Conservation (phyloP, 2,888 invertebrate species). For the Neocrepidodera transversa region DNA sequence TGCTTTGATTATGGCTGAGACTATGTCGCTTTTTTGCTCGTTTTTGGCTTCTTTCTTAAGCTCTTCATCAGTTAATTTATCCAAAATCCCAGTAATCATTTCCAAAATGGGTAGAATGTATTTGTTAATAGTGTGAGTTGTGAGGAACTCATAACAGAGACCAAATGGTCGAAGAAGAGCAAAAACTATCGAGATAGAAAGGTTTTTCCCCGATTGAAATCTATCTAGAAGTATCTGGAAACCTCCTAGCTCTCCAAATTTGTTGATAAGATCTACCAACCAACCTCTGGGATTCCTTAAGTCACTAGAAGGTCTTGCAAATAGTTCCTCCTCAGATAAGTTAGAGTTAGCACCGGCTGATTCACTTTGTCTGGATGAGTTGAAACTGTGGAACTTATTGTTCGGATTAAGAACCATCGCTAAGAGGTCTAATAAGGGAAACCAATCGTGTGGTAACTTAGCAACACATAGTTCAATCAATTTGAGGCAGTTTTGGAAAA, state of each 20-base stretch:
- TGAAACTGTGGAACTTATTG: conserved; percentile 93
- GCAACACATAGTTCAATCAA: conserved; percentile 91
- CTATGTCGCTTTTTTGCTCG: conserved; percentile 95
- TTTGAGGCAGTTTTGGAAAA: conserved; percentile 91
- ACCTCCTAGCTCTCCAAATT: conserved; percentile 89
- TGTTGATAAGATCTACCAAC: conserved; percentile 95
- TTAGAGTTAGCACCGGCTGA: conserved; percentile 68
- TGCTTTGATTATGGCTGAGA: conserved; percentile 92
- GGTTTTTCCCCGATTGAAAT: conserved; percentile 76
- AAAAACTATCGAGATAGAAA: conserved; percentile 80
- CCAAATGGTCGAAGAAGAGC: conserved; percentile 90
- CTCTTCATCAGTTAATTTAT: conserved; percentile 94
- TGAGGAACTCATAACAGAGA: conserved; percentile 88
- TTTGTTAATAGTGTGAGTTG: conserved; percentile 87
- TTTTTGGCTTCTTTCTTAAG: conserved; percentile 94
- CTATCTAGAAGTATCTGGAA: conserved; percentile 85
- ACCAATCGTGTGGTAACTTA: conserved; percentile 89
- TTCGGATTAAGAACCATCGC: conserved; percentile 94
- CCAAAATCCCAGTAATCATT: conserved; percentile 87
- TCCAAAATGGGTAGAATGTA: conserved; percentile 92
- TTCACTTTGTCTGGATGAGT: conserved; percentile 79
- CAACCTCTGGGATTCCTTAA: conserved; percentile 89
- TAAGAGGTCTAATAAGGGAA: conserved; percentile 88
- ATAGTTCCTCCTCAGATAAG: conserved; percentile 74
- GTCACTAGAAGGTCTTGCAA: conserved; percentile 79